Base-by-base conservation (phyloP, 2,113 vertebrate genomes). In the Nesogale talazaci region DNA sequence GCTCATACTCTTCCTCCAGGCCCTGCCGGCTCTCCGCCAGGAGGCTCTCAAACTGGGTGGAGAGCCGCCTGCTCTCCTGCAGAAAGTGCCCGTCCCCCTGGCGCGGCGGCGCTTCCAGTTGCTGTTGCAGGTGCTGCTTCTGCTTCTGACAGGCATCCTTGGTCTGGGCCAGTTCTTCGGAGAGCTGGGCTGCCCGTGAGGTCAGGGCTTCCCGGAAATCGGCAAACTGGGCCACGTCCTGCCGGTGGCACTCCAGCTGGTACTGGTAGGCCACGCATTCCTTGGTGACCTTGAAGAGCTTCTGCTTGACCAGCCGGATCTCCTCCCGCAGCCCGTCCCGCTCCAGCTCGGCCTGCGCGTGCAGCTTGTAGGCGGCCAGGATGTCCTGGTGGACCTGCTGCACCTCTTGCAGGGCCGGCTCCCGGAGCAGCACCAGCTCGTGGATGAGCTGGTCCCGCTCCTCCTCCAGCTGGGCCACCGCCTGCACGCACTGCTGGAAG, bases 1-100 rank as follows among this genome's bases (percentile, higher is more conserved):
- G 99, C 86, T 99, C 98, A 1, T 99, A 99, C 95, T 98, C 98
- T 46, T 99, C 98, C 94, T 99, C 98, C 90, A 99, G 97, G 4
- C 98, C 98, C 83, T 97, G 98, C n/a, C 98, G 98, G 65, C 98
- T 98, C 57, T 98, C 96, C 0, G 98, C 98, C 96, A 99, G 97
- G 42, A 99, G 98, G 89, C 98, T 98, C 97, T 99, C 98, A 15
- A 99, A 98, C 95, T 99, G 98, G 80, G 96, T 70, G 6, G 99
- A 99, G 15, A 98, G 97, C 88, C 98, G 97, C 10, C 98, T 98
- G 95, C 98, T 98, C 94, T 98, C 97, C 57, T 98, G 98, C 31
- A 99, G 96, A 92, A 99, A 98, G 6, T 98, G 98, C 92, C 97
- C 98, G 6, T 98, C 96, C 79, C 95, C 96, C 0, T 97, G 98